A percentile compares a stretch with the other conserved stretches of the same genome.
Evolutionary conservation across 1,140 invertebrate genomes (phyloP).

Genomic region (Cryptotermes secundus): DNA sequence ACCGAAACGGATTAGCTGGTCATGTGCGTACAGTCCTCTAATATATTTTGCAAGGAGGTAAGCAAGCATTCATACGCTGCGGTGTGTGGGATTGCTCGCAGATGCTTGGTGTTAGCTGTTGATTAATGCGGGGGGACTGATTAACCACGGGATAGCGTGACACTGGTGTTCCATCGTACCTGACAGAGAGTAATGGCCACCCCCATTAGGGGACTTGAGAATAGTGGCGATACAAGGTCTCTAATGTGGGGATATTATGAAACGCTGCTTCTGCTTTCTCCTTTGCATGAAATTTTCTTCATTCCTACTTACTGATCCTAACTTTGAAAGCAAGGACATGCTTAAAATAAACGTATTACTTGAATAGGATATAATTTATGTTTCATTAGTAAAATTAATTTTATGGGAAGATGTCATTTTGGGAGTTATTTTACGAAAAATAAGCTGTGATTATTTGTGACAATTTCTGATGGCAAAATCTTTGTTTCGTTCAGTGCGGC

Average conservation of each 20-base stretch:
- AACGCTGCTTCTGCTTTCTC: not conserved
- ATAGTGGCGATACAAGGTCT: not conserved
- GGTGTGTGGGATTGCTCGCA: not conserved
- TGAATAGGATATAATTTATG: not conserved
- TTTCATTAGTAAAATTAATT: too few relatives aligned
- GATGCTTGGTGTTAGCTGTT: not conserved
- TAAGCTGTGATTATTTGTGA: too few relatives aligned
- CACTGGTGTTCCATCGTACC: conserved; percentile 6
- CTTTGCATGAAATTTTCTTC: not conserved
- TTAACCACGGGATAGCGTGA: not conserved
- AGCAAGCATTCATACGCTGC: not conserved
- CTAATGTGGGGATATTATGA: not conserved
- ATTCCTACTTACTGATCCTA: not conserved
- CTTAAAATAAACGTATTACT: not conserved
- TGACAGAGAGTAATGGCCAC: conserved; percentile 2
- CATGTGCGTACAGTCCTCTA: not conserved
- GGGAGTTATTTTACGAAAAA: too few relatives aligned
- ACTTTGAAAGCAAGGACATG: not conserved
- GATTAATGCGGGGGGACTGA: conserved; percentile 5
- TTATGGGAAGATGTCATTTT: too few relatives aligned
- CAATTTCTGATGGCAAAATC: too few relatives aligned
- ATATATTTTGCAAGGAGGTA: not conserved
- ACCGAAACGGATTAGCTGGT: too few relatives aligned
- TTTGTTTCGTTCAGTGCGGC: too few relatives aligned
- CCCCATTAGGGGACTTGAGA: conserved; percentile 13